phyloP scores from a whole-genome alignment of 2,113 vertebrate genomes.

The Corvus cornix region DNA sequence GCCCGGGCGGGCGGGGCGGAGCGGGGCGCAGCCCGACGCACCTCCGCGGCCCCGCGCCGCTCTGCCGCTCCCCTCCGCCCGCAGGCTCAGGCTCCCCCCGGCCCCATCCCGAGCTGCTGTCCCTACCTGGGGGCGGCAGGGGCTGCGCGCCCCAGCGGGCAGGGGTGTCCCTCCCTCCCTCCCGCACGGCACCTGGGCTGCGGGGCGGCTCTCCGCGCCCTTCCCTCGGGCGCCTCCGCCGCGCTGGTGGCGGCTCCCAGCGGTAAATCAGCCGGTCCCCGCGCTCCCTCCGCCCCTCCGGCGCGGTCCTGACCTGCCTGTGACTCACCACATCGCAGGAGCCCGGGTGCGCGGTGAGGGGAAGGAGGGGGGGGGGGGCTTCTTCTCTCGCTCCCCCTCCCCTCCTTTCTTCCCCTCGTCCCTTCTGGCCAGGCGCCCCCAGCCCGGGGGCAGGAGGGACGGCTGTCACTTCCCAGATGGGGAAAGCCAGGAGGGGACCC shows the following conservation, averaged over 20 bases:
- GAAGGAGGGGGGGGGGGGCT: not conserved
- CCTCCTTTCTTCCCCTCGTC: not conserved
- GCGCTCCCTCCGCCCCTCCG: slow-evolving; percentile 60
- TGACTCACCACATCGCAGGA: slow-evolving; percentile 51
- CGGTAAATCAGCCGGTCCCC: slow-evolving; percentile 48
- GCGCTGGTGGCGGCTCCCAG: slow-evolving; percentile 60
- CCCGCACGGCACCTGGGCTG: slow-evolving; percentile 31
- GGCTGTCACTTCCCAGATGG: not conserved
- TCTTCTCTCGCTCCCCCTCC: not conserved
- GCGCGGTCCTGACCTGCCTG: slow-evolving; percentile 54
- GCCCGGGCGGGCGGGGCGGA: not conserved
- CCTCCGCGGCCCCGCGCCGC: not conserved
- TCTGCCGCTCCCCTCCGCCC: not conserved
- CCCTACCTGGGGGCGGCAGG: not conserved
- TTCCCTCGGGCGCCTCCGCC: slow-evolving; percentile 5
- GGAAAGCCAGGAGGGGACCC: not conserved
- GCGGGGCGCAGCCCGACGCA: not conserved
- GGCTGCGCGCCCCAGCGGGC: slow-evolving; percentile 12
- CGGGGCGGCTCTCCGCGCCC: slow-evolving; percentile 36
- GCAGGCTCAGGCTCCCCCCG: not conserved
- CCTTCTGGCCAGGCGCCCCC: not conserved
- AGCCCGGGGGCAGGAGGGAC: not conserved
- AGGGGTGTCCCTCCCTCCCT: not conserved
- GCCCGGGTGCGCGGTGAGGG: not conserved
- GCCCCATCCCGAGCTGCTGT: not conserved